phyloP scores from a whole-genome alignment of 2,888 invertebrate species.

The Scaeva pyrastri region DNA sequence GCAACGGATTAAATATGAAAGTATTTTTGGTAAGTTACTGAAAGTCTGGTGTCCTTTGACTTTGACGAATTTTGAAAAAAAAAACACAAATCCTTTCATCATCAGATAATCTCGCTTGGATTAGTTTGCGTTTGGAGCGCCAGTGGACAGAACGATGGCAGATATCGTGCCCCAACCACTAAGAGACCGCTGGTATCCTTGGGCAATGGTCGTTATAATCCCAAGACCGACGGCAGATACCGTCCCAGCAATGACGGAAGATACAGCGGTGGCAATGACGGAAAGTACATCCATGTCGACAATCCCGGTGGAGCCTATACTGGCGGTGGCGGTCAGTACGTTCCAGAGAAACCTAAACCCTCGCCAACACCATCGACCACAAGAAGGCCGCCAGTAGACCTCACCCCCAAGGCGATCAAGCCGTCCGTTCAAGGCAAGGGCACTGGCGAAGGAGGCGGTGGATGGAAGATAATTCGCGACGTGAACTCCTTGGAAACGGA shows the following conservation, averaged over 20 bases:
- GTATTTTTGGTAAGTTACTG: conserved; percentile 49
- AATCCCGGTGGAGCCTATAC: conserved; percentile 79
- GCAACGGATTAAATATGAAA: conserved; percentile 64
- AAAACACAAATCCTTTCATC: not conserved
- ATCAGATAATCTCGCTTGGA: conserved; percentile 44
- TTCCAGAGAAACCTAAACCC: conserved; percentile 67
- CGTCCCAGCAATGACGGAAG: conserved; percentile 79
- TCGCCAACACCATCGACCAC: conserved; percentile 9
- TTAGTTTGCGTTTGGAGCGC: conserved; percentile 73
- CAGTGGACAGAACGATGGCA: conserved; percentile 83
- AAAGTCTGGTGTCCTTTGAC: not conserved
- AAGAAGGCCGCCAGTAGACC: conserved; percentile 58
- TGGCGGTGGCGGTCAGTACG: conserved; percentile 78
- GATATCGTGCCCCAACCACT: conserved; percentile 83
- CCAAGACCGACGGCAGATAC: conserved; percentile 81
- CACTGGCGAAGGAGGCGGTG: conserved; percentile 82
- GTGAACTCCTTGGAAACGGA: conserved; percentile 85
- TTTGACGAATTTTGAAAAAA: not conserved
- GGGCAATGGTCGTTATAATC: conserved; percentile 82
- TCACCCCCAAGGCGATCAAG: conserved; percentile 68
- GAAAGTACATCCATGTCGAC: conserved; percentile 85
- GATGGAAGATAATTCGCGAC: conserved; percentile 85
- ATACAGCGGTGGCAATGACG: conserved; percentile 79
- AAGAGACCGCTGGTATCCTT: conserved; percentile 73
- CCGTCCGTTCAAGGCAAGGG: conserved; percentile 78